A percentile compares a stretch with the other conserved stretches of the same genome.
Conservation (phyloP, 2,888 invertebrate genomes). For the Lasioglossum oenotherae region DNA sequence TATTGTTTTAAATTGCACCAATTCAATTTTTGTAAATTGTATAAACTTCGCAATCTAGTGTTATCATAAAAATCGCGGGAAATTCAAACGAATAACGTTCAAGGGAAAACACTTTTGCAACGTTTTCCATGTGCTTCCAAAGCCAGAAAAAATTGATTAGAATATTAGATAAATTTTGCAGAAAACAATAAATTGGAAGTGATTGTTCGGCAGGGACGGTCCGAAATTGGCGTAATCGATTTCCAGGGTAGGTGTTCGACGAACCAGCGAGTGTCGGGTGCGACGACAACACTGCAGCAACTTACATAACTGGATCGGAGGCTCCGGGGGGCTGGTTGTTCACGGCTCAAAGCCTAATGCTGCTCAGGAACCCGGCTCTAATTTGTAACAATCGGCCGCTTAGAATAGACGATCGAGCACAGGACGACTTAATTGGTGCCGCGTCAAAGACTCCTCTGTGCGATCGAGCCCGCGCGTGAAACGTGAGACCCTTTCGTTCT, state of each 20-base stretch:
- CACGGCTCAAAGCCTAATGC: constrained; percentile 6
- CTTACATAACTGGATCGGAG: constrained; percentile 9
- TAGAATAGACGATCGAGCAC: constrained; percentile 32
- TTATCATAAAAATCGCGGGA: no score
- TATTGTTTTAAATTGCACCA: not conserved
- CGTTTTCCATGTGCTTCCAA: no score
- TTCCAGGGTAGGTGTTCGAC: not conserved
- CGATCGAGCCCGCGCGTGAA: constrained; percentile 16
- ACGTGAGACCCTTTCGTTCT: not conserved
- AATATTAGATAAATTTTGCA: not conserved
- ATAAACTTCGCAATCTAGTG: not conserved
- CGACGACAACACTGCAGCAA: constrained; percentile 7
- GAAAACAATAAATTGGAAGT: not conserved
- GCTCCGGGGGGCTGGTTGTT: not conserved
- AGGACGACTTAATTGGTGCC: constrained; percentile 30
- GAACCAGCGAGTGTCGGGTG: not conserved
- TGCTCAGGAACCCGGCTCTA: constrained; percentile 6
- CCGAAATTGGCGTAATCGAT: constrained; percentile 4
- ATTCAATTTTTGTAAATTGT: not conserved
- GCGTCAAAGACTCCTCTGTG: constrained; percentile 34
- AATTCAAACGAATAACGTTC: no score
- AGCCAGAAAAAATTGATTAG: not conserved
- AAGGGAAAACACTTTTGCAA: no score
- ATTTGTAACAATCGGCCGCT: constrained; percentile 22
- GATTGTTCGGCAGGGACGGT: not conserved